These are phyloP conservation scores for Balaenoptera acutorostrata DNA, from an alignment of 2,113 vertebrate species.

Conservation along the genomic window DNA sequence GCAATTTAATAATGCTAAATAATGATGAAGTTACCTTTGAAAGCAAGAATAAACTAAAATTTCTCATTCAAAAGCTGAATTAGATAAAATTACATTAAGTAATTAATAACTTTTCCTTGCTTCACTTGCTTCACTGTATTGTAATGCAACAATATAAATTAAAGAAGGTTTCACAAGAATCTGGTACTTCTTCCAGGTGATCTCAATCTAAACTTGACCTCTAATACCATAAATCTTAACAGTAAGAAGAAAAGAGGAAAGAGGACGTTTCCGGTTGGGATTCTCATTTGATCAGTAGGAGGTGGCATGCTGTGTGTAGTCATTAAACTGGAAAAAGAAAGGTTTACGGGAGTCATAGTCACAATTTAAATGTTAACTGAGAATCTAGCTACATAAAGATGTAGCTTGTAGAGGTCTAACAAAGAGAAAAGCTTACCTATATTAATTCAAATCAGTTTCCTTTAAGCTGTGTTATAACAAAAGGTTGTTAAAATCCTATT, in stretches of 20 bases:
- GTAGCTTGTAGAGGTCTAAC: background rate
- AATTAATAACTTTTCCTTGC: background rate
- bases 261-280: background rate
- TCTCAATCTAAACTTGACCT: background rate
- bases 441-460: background rate
- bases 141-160: background rate
- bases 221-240: background rate
- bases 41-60: conserved; percentile 32
- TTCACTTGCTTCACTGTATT: background rate
- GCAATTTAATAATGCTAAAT: conserved; percentile 48
- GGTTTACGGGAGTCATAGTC: background rate
- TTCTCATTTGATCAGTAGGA: background rate
- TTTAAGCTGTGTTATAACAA: background rate
- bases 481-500: background rate
- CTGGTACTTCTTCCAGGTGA: background rate
- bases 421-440: background rate
- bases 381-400: background rate
- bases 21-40: conserved; percentile 31
- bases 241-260: background rate
- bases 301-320: background rate
- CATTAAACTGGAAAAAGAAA: background rate
- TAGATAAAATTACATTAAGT: background rate
- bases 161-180: background rate
- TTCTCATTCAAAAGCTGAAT: conserved; percentile 19
- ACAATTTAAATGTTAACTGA: background rate